Evolutionary conservation across 2,113 vertebrate genomes (phyloP).

Genomic region (Talpa occidentalis): DNA sequence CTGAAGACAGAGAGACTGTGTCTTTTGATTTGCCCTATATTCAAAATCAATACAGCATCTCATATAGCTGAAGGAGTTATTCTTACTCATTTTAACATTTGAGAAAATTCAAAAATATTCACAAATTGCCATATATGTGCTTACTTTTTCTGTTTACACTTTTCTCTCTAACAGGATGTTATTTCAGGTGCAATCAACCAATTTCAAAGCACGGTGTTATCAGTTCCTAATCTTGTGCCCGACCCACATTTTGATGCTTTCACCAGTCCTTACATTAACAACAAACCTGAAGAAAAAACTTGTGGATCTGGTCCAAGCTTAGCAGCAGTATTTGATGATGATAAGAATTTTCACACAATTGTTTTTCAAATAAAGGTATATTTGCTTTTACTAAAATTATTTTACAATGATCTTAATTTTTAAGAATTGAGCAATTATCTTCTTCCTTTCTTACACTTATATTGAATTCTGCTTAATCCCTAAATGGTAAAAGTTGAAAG

Average conservation of each 20-base stretch:
- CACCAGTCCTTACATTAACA: conserved; percentile 86
- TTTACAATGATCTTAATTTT: neutral
- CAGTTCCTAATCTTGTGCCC: conserved; percentile 85
- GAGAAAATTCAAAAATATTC: conserved; percentile 3
- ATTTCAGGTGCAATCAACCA: conserved; percentile 84
- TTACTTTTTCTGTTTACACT: conserved; percentile 10
- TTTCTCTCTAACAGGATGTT: conserved; percentile 83
- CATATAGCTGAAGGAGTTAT: neutral
- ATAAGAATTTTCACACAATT: conserved; percentile 85
- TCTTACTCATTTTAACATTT: conserved; percentile 45
- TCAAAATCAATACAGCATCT: neutral
- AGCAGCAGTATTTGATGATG: conserved; percentile 87
- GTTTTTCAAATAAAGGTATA: conserved; percentile 88
- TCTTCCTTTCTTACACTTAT: conserved; percentile 10
- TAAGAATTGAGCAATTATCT: neutral
- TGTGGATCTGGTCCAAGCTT: conserved; percentile 87
- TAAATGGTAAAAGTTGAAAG: neutral
- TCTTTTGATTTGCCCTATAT: neutral
- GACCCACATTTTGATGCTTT: conserved; percentile 88
- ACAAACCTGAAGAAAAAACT: conserved; percentile 83
- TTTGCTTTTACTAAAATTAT: neutral
- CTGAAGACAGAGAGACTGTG: neutral
- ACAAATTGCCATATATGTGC: neutral
- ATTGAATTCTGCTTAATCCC: neutral
- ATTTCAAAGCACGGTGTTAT: conserved; percentile 87